Evolutionary conservation across 37 sponge, comb jelly and placozoan genomes (phyloP), one percentile per base, ranked within the genome.

Genomic region (Ianthella basta): DNA sequence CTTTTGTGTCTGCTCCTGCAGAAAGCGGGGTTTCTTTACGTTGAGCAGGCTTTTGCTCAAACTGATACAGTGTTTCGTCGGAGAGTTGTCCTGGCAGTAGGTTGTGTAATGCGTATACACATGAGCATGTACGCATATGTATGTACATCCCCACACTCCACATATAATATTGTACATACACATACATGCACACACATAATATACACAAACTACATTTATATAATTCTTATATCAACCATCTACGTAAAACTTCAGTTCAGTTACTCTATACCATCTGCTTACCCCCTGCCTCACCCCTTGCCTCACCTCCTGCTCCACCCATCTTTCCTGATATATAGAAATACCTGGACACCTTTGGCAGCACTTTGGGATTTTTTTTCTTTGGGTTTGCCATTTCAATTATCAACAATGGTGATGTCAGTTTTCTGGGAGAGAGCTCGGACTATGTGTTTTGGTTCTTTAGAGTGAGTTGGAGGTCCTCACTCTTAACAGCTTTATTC

Each of bases 21-120:
- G 95, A 91, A 94, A 94, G 95, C 94, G 59, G 95, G 95, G 21
- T 94, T 94, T 33, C 79, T 94, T 20, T 91, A 90, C 84, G 82
- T 94, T 24, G 94, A 94, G 66, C 82, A 87, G 59, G 83, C 94
- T 0, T 94, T 94, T 81, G 88, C 85, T 50, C 39, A 83, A 38
- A 73, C 55, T 30, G 91, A 87, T 24, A 75, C 82, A 27, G 78
- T 55, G 0, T 87, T 74, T 44, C 88, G 94, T n/a, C 85, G 94
- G 56, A 82, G 89, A 80, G 95, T 94, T 20, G 90, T 91, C 0
- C 81, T 94, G 5, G 88, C 88, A 36, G 95, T 94, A 72, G 86
- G 95, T 83, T 0, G 50, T 38, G 37, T 14, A 10, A 15, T n/a
- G n/a, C n/a, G n/a, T n/a, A n/a, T n/a, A n/a, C n/a, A n/a, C n/a